phyloP scores from a whole-genome alignment of 1,140 invertebrate genomes.

The Grapholita molesta region DNA sequence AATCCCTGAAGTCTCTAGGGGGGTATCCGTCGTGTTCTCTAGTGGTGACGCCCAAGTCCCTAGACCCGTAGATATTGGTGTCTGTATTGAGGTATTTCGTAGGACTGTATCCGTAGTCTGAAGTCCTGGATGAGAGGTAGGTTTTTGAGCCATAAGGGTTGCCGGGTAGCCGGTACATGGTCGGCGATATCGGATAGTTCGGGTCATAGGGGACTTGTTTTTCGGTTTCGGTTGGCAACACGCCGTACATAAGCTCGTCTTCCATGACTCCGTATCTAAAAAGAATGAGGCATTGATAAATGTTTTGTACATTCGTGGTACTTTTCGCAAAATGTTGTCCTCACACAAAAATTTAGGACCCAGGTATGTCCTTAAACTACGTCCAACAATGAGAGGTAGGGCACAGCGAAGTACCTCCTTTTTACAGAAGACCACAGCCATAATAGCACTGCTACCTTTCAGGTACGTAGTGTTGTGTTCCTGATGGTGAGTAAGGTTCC shows the following conservation, averaged over 20 bases:
- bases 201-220: conserved; percentile 74
- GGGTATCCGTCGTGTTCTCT: conserved; percentile 77
- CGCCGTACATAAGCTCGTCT: conserved; percentile 70
- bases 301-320: no score
- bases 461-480: no score
- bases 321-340: no score
- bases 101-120: conserved; percentile 72
- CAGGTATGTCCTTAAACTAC: no score
- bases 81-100: conserved; percentile 70
- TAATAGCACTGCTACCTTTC: no score
- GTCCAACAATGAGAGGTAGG: no score
- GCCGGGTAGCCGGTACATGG: conserved; percentile 62
- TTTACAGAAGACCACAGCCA: no score
- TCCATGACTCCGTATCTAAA: conserved; percentile 72
- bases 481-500: no score
- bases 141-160: conserved; percentile 74
- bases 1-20: conserved; percentile 80
- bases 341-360: no score
- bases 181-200: conserved; percentile 66
- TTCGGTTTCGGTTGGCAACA: conserved; percentile 60
- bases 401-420: no score
- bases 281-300: no score
- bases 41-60: conserved; percentile 56
- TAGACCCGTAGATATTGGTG: conserved; percentile 59
- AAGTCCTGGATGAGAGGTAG: conserved; percentile 64